Evolutionary conservation across 1,140 invertebrate genomes (phyloP).

Genomic region (Papilio dardanus): DNA sequence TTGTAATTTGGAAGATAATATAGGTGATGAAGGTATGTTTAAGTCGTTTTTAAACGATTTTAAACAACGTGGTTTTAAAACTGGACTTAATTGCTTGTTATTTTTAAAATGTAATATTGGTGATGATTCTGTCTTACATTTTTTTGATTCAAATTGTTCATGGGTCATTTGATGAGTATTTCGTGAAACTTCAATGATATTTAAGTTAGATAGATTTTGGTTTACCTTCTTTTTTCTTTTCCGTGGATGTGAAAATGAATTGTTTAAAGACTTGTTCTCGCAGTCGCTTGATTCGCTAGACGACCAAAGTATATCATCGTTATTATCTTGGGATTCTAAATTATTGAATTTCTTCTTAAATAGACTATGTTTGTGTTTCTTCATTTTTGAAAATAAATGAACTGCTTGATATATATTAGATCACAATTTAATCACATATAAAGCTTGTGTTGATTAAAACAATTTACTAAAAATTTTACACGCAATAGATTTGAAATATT

Average conservation of each 20-base stretch:
- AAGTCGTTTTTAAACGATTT: neutral
- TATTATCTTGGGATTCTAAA: conserved; percentile 62
- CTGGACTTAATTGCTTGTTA: conserved; percentile 43
- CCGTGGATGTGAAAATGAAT: conserved; percentile 28
- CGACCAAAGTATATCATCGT: conserved; percentile 68
- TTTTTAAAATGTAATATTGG: conserved; percentile 43
- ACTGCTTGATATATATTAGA: neutral
- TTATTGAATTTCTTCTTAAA: conserved; percentile 62
- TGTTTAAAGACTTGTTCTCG: conserved; percentile 47
- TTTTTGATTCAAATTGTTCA: conserved; percentile 25
- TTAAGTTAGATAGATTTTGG: conserved; percentile 62
- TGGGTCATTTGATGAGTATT: conserved; percentile 5
- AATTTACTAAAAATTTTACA: neutral
- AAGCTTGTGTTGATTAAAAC: neutral
- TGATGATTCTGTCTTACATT: conserved; percentile 41
- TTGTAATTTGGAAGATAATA: conserved; percentile 35
- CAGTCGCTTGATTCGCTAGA: conserved; percentile 67
- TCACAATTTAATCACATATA: neutral
- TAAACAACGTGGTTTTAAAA: conserved; percentile 2
- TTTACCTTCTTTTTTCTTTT: conserved; percentile 59
- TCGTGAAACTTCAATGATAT: conserved; percentile 50
- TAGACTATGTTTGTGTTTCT: conserved; percentile 54
- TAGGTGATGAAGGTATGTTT: conserved; percentile 35
- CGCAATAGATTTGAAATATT: neutral
- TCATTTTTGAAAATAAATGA: conserved; percentile 45